phyloP scores from a whole-genome alignment of 2,113 vertebrate genomes.

The Phainopepla nitens region DNA sequence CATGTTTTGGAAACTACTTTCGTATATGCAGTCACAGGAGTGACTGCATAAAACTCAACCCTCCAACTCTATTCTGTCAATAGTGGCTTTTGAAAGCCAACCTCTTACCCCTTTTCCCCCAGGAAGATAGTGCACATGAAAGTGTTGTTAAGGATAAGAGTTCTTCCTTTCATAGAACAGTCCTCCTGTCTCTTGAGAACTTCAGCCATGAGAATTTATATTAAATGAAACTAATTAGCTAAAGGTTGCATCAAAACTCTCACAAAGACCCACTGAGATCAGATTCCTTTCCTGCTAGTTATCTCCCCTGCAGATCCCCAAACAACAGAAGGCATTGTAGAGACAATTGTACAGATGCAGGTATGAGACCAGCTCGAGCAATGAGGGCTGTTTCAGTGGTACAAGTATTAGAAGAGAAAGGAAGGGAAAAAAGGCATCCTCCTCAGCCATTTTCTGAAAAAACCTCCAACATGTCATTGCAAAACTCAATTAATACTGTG shows the following conservation, averaged over 20 bases:
- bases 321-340: constrained; percentile 52
- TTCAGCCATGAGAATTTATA: constrained; percentile 53
- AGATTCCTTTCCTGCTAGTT: constrained; percentile 57
- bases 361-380: background rate
- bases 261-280: constrained; percentile 52
- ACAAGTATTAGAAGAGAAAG: background rate
- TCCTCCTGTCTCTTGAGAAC: constrained; percentile 39
- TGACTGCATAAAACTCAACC: background rate
- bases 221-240: constrained; percentile 69
- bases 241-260: constrained; percentile 67
- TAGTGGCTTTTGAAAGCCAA: background rate
- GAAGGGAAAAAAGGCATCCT: background rate
- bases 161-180: constrained; percentile 46
- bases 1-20: background rate
- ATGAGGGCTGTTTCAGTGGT: background rate
- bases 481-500: background rate
- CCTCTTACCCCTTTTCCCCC: constrained; percentile 12
- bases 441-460: constrained; percentile 17
- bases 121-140: background rate
- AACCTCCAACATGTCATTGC: background rate
- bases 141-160: constrained; percentile 32
- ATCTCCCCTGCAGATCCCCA: constrained; percentile 30
- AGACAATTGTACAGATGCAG: constrained; percentile 50
- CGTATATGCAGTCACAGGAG: background rate
- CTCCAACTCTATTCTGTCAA: background rate